Conservation (phyloP, 2,888 invertebrate species). For the Mythimna loreyi region DNA sequence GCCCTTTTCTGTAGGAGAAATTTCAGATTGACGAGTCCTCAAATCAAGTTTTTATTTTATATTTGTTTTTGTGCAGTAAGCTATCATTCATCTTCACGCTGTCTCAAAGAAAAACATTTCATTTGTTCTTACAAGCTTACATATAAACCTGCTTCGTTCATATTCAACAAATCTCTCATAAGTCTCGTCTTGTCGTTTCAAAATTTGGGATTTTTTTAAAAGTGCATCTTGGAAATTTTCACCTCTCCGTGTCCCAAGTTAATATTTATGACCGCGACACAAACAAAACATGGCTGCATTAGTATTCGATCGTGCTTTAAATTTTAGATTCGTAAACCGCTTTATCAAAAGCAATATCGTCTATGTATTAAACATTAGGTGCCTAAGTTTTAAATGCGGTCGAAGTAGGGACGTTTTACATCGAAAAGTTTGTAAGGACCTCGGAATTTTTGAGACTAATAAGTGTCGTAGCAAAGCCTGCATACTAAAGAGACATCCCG, state of each 20-base stretch:
- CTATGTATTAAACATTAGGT: conserved; percentile 89
- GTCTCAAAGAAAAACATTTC: conserved; percentile 16
- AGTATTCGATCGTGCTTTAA: conserved; percentile 89
- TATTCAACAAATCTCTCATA: conserved; percentile 39
- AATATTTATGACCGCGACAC: conserved; percentile 86
- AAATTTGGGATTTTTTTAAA: conserved; percentile 57
- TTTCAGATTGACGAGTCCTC: conserved; percentile 66
- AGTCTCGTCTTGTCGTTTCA: conserved; percentile 31
- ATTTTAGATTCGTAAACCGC: conserved; percentile 90
- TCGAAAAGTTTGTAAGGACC: conserved; percentile 82
- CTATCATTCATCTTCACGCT: conserved; percentile 46
- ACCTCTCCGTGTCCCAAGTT: conserved; percentile 77
- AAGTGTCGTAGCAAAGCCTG: conserved; percentile 85
- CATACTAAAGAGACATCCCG: conserved; percentile 87
- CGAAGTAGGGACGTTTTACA: conserved; percentile 80
- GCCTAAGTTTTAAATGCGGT: conserved; percentile 86
- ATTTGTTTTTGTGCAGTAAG: conserved; percentile 23
- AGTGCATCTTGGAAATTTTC: conserved; percentile 72
- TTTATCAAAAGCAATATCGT: conserved; percentile 90
- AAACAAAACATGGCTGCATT: conserved; percentile 86
- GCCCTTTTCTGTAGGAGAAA: conserved; percentile 48
- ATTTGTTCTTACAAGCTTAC: conserved; percentile 35
- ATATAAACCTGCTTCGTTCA: conserved; percentile 40
- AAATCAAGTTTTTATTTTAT: conserved; percentile 49
- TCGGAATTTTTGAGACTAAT: conserved; percentile 89